A percentile compares a stretch with the other conserved stretches of the same genome.
phyloP scores from a whole-genome alignment of 37 sponge, comb jelly and placozoan species.

The Chondrilla cf. caribensis region DNA sequence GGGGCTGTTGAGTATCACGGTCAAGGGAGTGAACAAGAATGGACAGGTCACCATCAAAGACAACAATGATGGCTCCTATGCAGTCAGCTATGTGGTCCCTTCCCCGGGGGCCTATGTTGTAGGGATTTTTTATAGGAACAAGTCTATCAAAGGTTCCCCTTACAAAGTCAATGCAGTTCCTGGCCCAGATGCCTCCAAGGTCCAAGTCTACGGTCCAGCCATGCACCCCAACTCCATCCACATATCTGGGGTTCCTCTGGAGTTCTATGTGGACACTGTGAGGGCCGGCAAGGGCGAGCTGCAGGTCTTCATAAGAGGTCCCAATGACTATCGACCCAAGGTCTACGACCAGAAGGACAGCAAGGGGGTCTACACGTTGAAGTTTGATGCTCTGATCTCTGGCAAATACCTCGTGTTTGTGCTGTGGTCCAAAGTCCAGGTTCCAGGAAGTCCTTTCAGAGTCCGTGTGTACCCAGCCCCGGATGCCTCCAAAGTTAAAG shows the following conservation, averaged over 20 bases:
- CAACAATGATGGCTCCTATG: conserved; percentile 20
- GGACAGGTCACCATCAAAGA: conserved; percentile 21
- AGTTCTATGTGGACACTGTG: conserved; percentile 32
- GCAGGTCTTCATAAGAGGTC: conserved; percentile 17
- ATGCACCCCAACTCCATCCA: conserved; percentile 5
- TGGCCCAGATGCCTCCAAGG: conserved; percentile 26
- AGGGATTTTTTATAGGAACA: conserved; percentile 22
- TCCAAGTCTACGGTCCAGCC: conserved; percentile 28
- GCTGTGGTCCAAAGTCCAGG: conserved; percentile 72
- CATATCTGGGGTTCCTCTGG: conserved; percentile 27
- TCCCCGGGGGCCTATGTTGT: conserved; percentile 26
- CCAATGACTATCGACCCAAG: conserved; percentile 29
- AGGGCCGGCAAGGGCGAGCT: conserved; percentile 35
- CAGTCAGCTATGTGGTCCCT: conserved; percentile 26
- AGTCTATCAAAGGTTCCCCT: conserved; percentile 25
- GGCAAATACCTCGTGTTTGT: conserved; percentile 79
- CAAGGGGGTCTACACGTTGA: conserved; percentile 59
- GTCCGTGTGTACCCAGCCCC: conserved; percentile 73
- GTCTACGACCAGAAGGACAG: conserved; percentile 69
- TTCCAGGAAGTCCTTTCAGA: conserved; percentile 87
- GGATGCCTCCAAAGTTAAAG: conserved; percentile 84
- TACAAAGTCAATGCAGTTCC: conserved; percentile 20
- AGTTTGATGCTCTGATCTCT: conserved; percentile 71
- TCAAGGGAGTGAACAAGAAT: conserved; percentile 19
- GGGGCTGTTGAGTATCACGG: conserved; percentile 10